Conservation (phyloP, 2,888 invertebrate species). For the Thereva nobilitata region DNA sequence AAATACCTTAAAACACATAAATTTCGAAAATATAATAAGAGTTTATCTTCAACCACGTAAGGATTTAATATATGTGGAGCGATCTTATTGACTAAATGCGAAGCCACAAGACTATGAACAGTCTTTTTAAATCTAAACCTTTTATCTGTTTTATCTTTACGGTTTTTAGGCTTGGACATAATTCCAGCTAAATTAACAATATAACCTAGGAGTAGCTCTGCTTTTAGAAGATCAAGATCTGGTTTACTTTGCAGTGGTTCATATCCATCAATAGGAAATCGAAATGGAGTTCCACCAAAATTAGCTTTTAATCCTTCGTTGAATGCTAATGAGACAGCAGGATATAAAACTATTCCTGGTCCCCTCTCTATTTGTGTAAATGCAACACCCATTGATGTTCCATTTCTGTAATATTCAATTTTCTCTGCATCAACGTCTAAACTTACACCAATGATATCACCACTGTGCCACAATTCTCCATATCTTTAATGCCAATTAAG, state of each 20-base stretch:
- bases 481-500: slow-evolving; percentile 58
- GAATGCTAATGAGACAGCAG: slow-evolving; percentile 77
- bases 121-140: slow-evolving; percentile 51
- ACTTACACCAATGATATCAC: slow-evolving; percentile 78
- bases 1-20: slow-evolving; percentile 48
- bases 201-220: slow-evolving; percentile 52
- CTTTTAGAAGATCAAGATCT: slow-evolving; percentile 48
- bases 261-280: slow-evolving; percentile 70
- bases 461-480: slow-evolving; percentile 79
- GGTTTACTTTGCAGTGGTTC: slow-evolving; percentile 67
- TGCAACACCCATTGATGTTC: slow-evolving; percentile 73
- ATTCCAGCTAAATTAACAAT: slow-evolving; percentile 53
- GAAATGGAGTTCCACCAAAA: slow-evolving; percentile 72
- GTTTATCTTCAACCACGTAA: slow-evolving; percentile 71
- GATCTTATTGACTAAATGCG: slow-evolving; percentile 64
- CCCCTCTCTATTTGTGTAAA: slow-evolving; percentile 73
- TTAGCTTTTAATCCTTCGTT: slow-evolving; percentile 78
- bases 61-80: slow-evolving; percentile 66
- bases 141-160: slow-evolving; percentile 39
- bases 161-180: slow-evolving; percentile 50
- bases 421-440: slow-evolving; percentile 73
- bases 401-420: slow-evolving; percentile 73
- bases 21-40: slow-evolving; percentile 61
- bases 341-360: slow-evolving; percentile 76
- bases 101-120: slow-evolving; percentile 63